Evolutionary conservation across 2,113 vertebrate species (phyloP), one percentile per base, ranked within the genome.

Genomic region (Urocolius indicus): DNA sequence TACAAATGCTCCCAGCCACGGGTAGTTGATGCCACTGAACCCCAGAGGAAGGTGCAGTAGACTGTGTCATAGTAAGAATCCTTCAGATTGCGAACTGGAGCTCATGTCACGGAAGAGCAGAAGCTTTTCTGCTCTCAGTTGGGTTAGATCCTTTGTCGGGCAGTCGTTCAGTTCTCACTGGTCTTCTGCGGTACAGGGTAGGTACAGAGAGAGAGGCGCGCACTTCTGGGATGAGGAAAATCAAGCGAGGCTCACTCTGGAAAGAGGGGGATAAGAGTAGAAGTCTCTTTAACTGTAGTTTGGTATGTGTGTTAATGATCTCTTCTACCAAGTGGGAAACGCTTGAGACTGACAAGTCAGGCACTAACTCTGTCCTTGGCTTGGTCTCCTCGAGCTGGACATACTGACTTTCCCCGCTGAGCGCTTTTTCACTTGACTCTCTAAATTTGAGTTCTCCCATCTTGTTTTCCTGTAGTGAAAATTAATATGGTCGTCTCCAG

Each of bases 381-480:
- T 73, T 91, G 78, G 61, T 75, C 52, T 84, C 76, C 84, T 87
- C 90, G 87, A 87, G 72, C 85, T 77, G 77, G 32, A 62, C 24
- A 58, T 65, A 46, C 55, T 69, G 54, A 81, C 32, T 36, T 57
- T 88, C 32, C 75, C 67, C 10, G 7, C 14, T 62, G 62, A 78
- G 66, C 79, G 66, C 36, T 93, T 94, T 55, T 88, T 46, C 59
- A 85, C 82, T 76, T 69, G 52, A 90, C 51, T 63, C 34, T 87
- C 86, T 49, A 63, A 63, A 85, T 96, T 93, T 80, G 68, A 79
- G 79, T 79, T 58, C 68, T 71, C 38, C 48, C 79, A 58, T 46
- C 38, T 65, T 52, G 82, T 32, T 86, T 78, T 68, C 30, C 73
- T 80, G 78, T 90, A 73, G 92, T 93, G 77, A 91, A 96, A 96